Conservation (phyloP, 2,888 invertebrate genomes). For the Coenonympha glycerion region DNA sequence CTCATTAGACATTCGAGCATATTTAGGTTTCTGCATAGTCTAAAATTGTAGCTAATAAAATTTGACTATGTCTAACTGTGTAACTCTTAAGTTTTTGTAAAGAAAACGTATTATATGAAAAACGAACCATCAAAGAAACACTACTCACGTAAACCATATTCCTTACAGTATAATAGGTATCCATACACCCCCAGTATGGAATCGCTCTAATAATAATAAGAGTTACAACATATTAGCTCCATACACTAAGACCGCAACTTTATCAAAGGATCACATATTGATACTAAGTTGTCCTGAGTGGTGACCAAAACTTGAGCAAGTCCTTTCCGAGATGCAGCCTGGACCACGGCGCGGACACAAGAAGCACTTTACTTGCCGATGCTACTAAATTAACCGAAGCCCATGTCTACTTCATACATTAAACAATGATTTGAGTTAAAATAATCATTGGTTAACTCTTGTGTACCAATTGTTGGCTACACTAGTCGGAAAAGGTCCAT, state of each 20-base stretch:
- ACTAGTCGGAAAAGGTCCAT: no score
- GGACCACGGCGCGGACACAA: slow-evolving; percentile 48
- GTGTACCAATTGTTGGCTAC: no score
- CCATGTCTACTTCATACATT: slow-evolving; percentile 32
- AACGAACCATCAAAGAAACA: background rate
- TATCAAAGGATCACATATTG: slow-evolving; percentile 37
- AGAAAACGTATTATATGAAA: no score
- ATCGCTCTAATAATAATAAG: slow-evolving; percentile 9
- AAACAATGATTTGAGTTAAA: slow-evolving; percentile 18
- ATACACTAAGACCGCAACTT: slow-evolving; percentile 22
- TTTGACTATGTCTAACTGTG: no score
- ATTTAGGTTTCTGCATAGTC: no score
- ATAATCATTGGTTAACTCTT: background rate
- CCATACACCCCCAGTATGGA: background rate
- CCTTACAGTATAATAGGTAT: no score
- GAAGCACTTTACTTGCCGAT: slow-evolving; percentile 67
- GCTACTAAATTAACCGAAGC: slow-evolving; percentile 61
- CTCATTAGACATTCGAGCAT: no score
- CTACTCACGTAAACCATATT: background rate
- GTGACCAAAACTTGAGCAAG: slow-evolving; percentile 54
- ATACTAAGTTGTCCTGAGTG: slow-evolving; percentile 48
- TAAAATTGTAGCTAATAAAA: no score
- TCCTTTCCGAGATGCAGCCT: slow-evolving; percentile 36
- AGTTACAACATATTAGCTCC: slow-evolving; percentile 7
- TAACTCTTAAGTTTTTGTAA: no score